phyloP scores from a whole-genome alignment of 2,797 vertebrate species.

The Epinephelus coioides region DNA sequence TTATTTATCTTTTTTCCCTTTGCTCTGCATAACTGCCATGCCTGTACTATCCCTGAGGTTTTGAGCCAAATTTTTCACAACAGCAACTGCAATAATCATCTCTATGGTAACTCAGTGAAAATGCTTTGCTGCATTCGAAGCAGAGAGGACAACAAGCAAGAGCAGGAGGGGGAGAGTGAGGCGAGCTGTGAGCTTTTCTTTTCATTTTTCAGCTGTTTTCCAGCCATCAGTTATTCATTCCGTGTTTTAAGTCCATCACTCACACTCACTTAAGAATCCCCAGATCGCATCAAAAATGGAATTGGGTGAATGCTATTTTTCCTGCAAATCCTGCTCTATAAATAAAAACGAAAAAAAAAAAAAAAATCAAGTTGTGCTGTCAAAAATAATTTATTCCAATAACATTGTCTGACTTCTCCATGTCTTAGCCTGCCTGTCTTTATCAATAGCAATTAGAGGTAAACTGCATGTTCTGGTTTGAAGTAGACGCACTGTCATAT shows the following conservation, averaged over 20 bases:
- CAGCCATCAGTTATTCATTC: slow-evolving; percentile 74
- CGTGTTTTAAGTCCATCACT: slow-evolving; percentile 74
- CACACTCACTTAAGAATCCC: slow-evolving; percentile 64
- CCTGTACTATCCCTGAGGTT: slow-evolving; percentile 65
- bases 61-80: slow-evolving; percentile 71
- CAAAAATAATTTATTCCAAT: slow-evolving; percentile 54
- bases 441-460: slow-evolving; percentile 48
- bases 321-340: slow-evolving; percentile 42
- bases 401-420: slow-evolving; percentile 41
- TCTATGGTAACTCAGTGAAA: slow-evolving; percentile 72
- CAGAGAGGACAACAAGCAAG: slow-evolving; percentile 59
- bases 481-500: slow-evolving; percentile 45
- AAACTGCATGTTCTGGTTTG: slow-evolving; percentile 45
- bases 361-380: slow-evolving; percentile 43
- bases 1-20: slow-evolving; percentile 39
- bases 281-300: slow-evolving; percentile 69
- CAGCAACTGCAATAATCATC: slow-evolving; percentile 75
- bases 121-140: slow-evolving; percentile 68
- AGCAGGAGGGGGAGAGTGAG: slow-evolving; percentile 14
- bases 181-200: slow-evolving; percentile 56
- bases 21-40: slow-evolving; percentile 59
- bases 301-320: slow-evolving; percentile 52
- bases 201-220: slow-evolving; percentile 73
- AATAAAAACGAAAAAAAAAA: slow-evolving; percentile 5
- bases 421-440: slow-evolving; percentile 40